Evolutionary conservation across 1,140 invertebrate genomes (phyloP).

Genomic region (Galendromus occidentalis): DNA sequence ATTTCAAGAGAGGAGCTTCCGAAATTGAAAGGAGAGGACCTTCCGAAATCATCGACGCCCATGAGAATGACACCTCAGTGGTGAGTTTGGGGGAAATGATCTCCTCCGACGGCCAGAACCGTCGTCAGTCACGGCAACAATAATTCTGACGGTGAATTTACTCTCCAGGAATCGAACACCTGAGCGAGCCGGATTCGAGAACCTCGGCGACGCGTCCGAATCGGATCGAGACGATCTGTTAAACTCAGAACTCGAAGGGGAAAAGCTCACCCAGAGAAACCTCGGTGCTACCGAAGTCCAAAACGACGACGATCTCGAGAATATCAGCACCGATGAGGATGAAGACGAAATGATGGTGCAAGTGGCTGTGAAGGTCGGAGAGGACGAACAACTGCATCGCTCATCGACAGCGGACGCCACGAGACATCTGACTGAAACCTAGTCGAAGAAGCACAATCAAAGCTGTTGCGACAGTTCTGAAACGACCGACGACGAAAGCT

Average conservation of each 20-base stretch:
- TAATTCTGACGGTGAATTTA: not conserved
- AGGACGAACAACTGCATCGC: constrained; percentile 40
- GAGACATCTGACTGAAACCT: constrained; percentile 39
- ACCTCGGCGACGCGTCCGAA: constrained; percentile 35
- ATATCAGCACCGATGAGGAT: constrained; percentile 27
- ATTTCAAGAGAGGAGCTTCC: too few species aligned
- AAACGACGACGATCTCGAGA: constrained; percentile 44
- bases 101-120: not conserved
- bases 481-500: constrained; percentile 17
- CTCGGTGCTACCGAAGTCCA: constrained; percentile 50
- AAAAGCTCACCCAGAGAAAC: constrained; percentile 78
- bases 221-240: constrained; percentile 38
- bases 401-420: constrained; percentile 42
- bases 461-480: constrained; percentile 27
- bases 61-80: not conserved
- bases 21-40: not conserved
- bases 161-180: constrained; percentile 35
- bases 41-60: not conserved
- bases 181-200: constrained; percentile 60
- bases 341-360: constrained; percentile 18
- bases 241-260: constrained; percentile 58
- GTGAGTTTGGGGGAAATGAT: too few species aligned
- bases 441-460: constrained; percentile 26
- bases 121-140: not conserved
- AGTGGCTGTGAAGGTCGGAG: constrained; percentile 33